These are phyloP conservation scores for Mustela lutreola DNA, from an alignment of 2,113 vertebrate genomes.

Conservation along the genomic window DNA sequence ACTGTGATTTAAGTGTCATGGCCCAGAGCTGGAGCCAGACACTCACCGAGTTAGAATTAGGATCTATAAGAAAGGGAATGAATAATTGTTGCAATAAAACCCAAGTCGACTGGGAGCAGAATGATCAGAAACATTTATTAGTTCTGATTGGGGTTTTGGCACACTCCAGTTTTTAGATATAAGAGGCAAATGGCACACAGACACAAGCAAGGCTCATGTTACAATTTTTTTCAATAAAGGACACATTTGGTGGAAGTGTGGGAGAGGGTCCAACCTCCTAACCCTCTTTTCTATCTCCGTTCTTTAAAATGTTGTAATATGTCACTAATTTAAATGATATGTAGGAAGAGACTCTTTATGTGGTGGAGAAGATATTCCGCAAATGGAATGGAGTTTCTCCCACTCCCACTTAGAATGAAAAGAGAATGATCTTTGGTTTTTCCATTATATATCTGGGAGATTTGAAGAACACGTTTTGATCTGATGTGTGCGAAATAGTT, in stretches of 20 bases:
- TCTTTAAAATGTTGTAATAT: conserved; percentile 32
- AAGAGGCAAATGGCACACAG: conserved; percentile 10
- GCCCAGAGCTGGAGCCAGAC: conserved; percentile 57
- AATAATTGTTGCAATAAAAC: conserved; percentile 59
- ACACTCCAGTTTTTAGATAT: conserved; percentile 28
- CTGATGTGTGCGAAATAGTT: background rate
- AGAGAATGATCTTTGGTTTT: conserved; percentile 42
- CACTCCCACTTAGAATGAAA: background rate
- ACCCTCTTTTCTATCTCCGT: background rate
- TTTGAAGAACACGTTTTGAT: conserved; percentile 32
- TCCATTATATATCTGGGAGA: background rate
- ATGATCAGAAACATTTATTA: conserved; percentile 59
- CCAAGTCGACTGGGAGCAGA: conserved; percentile 3
- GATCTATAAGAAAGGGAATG: conserved; percentile 44
- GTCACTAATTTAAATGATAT: conserved; percentile 48
- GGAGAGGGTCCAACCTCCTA: background rate
- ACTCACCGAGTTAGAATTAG: conserved; percentile 69
- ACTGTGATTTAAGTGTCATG: conserved; percentile 70
- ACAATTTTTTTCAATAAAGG: background rate
- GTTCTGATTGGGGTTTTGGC: background rate
- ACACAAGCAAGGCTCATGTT: background rate
- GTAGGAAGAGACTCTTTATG: background rate
- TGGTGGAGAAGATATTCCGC: conserved; percentile 9
- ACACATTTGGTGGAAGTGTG: background rate
- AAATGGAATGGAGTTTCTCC: background rate